Base-by-base conservation (phyloP, 2,113 vertebrate genomes). In the Syngnathus floridae region DNA sequence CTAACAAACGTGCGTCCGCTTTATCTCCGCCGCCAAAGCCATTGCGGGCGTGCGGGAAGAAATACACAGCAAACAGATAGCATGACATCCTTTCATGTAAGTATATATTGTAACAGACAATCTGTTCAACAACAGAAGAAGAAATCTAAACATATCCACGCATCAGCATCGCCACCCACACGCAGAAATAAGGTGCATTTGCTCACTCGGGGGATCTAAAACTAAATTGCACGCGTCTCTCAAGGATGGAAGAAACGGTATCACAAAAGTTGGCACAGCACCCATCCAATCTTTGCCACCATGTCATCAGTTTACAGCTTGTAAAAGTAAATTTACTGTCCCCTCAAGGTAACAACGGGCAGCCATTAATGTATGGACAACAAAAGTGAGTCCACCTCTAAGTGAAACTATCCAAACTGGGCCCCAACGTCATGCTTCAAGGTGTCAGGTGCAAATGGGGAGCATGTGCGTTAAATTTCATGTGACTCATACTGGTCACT, bases 1-100 rank as follows among this genome's bases (percentile, higher is more conserved):
- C 75, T 64, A 77, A 79, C 83, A 82, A 86, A 88, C 68, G 73
- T 75, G 82, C 73, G 69, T 87, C 84, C 62, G 79, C 73, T 80
- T 84, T 80, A 78, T 84, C 82, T 76, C 65, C 58, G 69, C 81
- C 69, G 69, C 82, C 74, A 82, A 80, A 79, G 77, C 73, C 51
- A 70, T 69, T 74, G 73, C 68, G 68, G 75, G 64, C 76, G 76
- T 66, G 67, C 71, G 51, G 26, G 51, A 79, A 65, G 72, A 78
- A 81, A 80, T 62, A 74, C 72, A 84, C 40, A 72, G 71, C 63
- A 82, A 74, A 77, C 72, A 83, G 74, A 84, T 80, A 77, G 38
- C 71, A 72, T 64, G 67, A 67, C 17, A 59, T 69, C 65, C 73
- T 78, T 84, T 81, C 66, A 75, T 79, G 69, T 75, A 80, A 76